Percentiles rank a stretch among this genome's conserved stretches.
phyloP scores from a whole-genome alignment of 2,888 invertebrate genomes.

The Elysia crispata region DNA sequence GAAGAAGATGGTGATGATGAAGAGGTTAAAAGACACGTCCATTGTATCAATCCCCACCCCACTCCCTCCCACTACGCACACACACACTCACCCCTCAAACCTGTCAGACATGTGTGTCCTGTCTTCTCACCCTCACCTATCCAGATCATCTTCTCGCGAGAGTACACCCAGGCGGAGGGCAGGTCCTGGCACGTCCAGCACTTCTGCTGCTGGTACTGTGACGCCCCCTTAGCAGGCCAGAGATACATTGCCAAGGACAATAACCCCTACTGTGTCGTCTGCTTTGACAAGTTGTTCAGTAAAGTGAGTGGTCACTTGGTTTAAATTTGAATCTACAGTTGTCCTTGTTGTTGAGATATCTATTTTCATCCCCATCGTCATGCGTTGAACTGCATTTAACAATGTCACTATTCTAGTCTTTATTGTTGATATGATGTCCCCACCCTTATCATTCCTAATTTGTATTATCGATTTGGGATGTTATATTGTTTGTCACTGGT shows the following conservation, averaged over 20 bases:
- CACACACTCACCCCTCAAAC: too few species aligned
- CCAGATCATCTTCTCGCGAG: constrained; percentile 69
- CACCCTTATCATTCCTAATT: too few species aligned
- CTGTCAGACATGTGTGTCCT: too few species aligned
- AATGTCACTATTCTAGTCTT: background rate
- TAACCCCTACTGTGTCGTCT: constrained; percentile 70
- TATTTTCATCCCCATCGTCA: background rate
- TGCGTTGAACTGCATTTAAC: background rate
- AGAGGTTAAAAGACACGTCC: too few species aligned
- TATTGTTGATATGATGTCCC: too few species aligned
- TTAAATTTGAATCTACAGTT: too few species aligned
- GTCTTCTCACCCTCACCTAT: background rate
- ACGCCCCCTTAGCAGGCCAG: constrained; percentile 68
- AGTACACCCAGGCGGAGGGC: constrained; percentile 71
- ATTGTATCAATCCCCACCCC: too few species aligned
- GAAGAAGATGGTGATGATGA: background rate
- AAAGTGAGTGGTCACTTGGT: constrained; percentile 66
- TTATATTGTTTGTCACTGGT: too few species aligned
- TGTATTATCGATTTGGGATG: too few species aligned
- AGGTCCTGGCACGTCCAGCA: constrained; percentile 71
- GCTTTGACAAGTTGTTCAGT: constrained; percentile 69
- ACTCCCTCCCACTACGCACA: too few species aligned
- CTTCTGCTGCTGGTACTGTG: constrained; percentile 73
- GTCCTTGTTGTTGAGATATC: too few species aligned
- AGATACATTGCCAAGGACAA: constrained; percentile 71